Evolutionary conservation across 2,113 vertebrate genomes (phyloP).

Genomic region (Acinonyx jubatus): DNA sequence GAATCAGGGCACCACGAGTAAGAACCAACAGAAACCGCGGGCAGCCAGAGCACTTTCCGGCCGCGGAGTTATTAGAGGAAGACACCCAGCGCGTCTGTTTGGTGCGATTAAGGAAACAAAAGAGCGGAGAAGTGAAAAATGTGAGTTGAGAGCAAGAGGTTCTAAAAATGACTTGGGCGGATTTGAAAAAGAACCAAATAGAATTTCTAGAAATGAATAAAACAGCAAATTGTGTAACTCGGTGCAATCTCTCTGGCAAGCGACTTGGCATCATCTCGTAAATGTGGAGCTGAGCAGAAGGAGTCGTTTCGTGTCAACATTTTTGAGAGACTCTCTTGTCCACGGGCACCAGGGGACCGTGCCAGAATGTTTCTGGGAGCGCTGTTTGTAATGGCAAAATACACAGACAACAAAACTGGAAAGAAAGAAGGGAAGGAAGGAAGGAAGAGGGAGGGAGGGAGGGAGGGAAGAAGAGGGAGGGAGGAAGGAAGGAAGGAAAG

Average conservation of each 20-base stretch:
- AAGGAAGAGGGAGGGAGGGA: background rate
- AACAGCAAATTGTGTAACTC: background rate
- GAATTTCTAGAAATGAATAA: conserved; percentile 5
- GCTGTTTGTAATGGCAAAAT: background rate
- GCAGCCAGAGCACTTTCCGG: accelerated
- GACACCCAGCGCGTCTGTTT: background rate
- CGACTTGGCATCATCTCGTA: background rate
- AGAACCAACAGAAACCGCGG: accelerated
- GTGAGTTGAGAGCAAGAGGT: background rate
- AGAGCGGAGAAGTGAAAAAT: background rate
- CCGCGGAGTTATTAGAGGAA: accelerated
- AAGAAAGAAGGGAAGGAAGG: too few species aligned
- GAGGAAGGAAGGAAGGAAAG: too few species aligned
- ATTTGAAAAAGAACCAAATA: background rate
- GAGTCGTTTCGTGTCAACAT: accelerated
- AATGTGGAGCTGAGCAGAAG: background rate
- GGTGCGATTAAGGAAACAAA: background rate
- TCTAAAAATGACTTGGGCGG: background rate
- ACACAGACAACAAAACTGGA: background rate
- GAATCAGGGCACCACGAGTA: accelerated
- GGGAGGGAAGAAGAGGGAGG: too few species aligned
- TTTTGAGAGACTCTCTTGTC: background rate
- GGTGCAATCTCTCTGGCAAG: background rate
- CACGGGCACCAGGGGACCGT: accelerated
- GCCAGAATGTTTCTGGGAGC: background rate